Conservation (phyloP, 1,140 invertebrate species). For the Lerema accius region DNA sequence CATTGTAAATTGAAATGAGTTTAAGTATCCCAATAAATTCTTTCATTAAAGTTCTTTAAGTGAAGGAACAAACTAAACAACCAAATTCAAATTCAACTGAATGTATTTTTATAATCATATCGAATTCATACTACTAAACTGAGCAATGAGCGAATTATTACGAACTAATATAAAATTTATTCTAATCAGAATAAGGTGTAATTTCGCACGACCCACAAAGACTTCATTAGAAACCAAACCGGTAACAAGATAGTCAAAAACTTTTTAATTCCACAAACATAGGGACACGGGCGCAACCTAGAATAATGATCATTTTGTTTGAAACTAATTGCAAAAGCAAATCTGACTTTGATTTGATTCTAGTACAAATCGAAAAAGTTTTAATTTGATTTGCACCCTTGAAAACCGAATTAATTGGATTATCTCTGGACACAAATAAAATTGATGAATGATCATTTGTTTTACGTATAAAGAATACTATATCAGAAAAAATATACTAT, state of each 20-base stretch:
- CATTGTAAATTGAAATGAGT: too few species aligned
- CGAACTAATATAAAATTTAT: background rate
- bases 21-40: too few species aligned
- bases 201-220: background rate
- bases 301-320: conserved; percentile 34
- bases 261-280: conserved; percentile 5
- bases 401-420: conserved; percentile 30
- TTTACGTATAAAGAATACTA: too few species aligned
- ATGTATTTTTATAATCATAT: too few species aligned
- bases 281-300: background rate
- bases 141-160: too few species aligned
- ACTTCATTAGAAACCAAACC: background rate
- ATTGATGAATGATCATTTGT: too few species aligned
- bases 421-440: conserved; percentile 30
- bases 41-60: too few species aligned
- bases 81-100: too few species aligned
- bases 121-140: too few species aligned
- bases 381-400: conserved; percentile 34
- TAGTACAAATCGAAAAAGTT: conserved; percentile 35
- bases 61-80: too few species aligned
- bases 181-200: background rate
- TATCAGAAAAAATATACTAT: too few species aligned
- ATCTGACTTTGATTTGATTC: conserved; percentile 30
- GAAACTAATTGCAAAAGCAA: conserved; percentile 30
- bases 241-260: background rate